Evolutionary conservation across 2,113 vertebrate genomes (phyloP).

Genomic region (Suncus etruscus): DNA sequence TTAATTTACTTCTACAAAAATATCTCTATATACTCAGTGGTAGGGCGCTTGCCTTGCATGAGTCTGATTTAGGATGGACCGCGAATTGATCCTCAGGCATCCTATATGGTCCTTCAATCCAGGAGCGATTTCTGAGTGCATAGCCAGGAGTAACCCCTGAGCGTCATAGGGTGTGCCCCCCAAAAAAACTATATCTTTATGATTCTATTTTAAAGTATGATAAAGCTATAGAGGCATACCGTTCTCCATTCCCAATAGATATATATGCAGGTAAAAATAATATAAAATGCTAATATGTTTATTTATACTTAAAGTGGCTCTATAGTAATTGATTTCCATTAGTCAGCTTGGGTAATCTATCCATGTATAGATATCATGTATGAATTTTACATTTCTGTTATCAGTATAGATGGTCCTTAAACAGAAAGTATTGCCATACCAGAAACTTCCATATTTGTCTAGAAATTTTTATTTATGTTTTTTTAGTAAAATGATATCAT

Average conservation of each 20-base stretch:
- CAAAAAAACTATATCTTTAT: not conserved
- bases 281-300: too few relatives aligned
- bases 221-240: not conserved
- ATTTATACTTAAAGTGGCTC: not conserved
- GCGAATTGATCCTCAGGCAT: too few relatives aligned
- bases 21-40: too few relatives aligned
- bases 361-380: not conserved
- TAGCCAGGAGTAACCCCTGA: too few relatives aligned
- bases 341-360: not conserved
- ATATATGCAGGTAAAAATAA: not conserved
- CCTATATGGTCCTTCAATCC: too few relatives aligned
- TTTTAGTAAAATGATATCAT: slow-evolving; percentile 22
- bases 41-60: too few relatives aligned
- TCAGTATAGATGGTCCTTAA: not conserved
- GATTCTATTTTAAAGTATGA: not conserved
- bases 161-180: too few relatives aligned
- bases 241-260: not conserved
- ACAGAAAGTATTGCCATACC: not conserved
- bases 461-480: slow-evolving; percentile 3
- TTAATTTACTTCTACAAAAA: too few relatives aligned
- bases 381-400: not conserved
- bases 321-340: not conserved
- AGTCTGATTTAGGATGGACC: too few relatives aligned
- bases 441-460: not conserved
- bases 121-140: too few relatives aligned